A percentile compares a stretch with the other conserved stretches of the same genome.
Conservation (phyloP, 2,888 invertebrate species). For the Digitonthophagus gazella region DNA sequence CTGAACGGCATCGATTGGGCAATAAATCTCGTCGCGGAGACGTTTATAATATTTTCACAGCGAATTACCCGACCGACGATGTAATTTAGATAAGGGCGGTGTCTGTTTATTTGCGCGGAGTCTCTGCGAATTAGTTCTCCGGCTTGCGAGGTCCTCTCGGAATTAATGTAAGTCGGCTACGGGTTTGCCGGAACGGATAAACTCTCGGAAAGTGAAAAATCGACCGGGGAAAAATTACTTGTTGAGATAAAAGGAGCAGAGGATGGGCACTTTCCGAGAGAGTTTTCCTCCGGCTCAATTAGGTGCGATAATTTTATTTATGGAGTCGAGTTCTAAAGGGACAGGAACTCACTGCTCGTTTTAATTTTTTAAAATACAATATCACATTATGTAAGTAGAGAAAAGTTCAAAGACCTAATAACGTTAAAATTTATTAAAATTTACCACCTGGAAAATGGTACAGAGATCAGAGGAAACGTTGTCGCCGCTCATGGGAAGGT, state of each 20-base stretch:
- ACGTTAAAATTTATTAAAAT: background rate
- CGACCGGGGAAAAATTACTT: background rate
- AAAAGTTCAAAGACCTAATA: background rate
- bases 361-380: background rate
- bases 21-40: background rate
- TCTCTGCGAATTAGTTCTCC: too few relatives aligned
- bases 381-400: background rate
- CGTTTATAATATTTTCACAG: background rate
- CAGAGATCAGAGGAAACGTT: background rate
- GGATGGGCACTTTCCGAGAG: background rate
- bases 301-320: background rate
- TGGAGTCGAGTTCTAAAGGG: background rate
- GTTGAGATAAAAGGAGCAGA: background rate
- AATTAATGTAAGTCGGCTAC: too few relatives aligned
- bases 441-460: background rate
- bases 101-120: too few relatives aligned
- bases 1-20: background rate
- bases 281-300: background rate
- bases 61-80: background rate
- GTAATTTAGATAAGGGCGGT: background rate
- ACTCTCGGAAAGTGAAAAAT: too few relatives aligned
- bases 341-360: background rate
- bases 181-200: too few relatives aligned
- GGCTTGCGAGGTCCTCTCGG: too few relatives aligned
- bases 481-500: background rate